Evolutionary conservation across 2,113 vertebrate species (phyloP), one percentile per base, ranked within the genome.

Genomic region (Xenopus laevis): DNA sequence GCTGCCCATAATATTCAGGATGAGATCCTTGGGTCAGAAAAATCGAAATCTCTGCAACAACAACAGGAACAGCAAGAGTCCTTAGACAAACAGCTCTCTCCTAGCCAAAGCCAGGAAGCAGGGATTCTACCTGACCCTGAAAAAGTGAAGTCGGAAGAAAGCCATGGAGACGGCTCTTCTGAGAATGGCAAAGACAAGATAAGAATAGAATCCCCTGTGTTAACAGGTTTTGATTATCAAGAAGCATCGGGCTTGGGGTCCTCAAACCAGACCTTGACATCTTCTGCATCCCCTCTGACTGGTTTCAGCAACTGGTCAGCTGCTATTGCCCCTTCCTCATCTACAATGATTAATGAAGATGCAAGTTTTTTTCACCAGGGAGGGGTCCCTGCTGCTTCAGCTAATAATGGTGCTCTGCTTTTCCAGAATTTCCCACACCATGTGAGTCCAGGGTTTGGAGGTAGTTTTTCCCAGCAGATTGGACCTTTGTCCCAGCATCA

Each of bases 391-490:
- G 81, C 94, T 57, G 92, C 95, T 86, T 96, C 96, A 44, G 96
- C 95, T 72, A 93, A 92, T 83, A 99, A 94, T 71, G 95, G 95
- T 84, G 94, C 95, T 78, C 87, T 99, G 86, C 93, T 99, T 79
- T 99, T 99, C 86, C 97, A 96, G 83, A 98, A 97, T 93, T 99
- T 99, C 81, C 95, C 97, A 79, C 97, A 98, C 79, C 97, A 98
- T 0, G 92, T 96, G 72, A 95, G 94, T 80, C 94, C 97, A 74
- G 94, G 95, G 80, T 99, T 99, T 67, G 95, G 97, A 60, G 95
- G 96, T 76, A 95, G 93, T 85, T 99, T 99, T 88, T 98, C 97
- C 70, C 94, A 96, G 7, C 97, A 99, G 84, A 95, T 99, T 5
- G 96, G 95, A 84, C 94, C 94, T 73, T 93, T 98, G 63, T 95